A percentile compares a stretch with the other conserved stretches of the same genome.
These are phyloP conservation scores for Narcine bancroftii DNA, from an alignment of 2,113 vertebrate species.

Conservation along the genomic window DNA sequence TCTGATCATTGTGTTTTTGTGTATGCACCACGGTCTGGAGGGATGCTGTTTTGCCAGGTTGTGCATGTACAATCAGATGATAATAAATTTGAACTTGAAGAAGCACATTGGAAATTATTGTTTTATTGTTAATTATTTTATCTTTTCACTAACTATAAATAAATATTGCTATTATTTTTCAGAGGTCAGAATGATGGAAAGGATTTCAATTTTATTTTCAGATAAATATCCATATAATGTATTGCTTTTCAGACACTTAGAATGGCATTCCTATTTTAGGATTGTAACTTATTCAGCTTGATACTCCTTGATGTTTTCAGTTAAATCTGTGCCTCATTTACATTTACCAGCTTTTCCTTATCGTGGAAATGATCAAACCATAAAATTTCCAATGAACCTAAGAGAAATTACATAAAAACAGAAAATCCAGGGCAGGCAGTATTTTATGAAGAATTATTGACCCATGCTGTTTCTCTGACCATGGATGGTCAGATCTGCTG, in stretches of 20 bases:
- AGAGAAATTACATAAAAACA: background rate
- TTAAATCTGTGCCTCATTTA: background rate
- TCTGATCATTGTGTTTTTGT: too few relatives aligned
- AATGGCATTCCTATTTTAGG: background rate
- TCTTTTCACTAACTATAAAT: constrained; percentile 50
- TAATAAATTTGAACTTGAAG: too few relatives aligned
- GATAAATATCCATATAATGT: background rate
- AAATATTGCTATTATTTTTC: background rate
- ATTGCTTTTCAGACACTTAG: background rate
- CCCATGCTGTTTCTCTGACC: too few relatives aligned
- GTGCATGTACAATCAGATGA: too few relatives aligned
- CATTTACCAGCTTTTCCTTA: background rate
- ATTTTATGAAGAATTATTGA: too few relatives aligned
- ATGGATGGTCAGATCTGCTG: too few relatives aligned
- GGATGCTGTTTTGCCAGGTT: too few relatives aligned
- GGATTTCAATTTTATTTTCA: background rate
- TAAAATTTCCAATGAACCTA: background rate
- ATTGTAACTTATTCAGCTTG: background rate
- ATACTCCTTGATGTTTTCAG: background rate
- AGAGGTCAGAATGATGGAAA: background rate
- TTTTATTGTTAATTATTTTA: constrained; percentile 51
- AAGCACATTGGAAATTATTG: constrained; percentile 53
- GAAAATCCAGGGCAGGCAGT: too few relatives aligned
- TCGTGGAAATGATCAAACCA: background rate
- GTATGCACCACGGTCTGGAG: too few relatives aligned